These are phyloP conservation scores for Kryptolebias ocellatus DNA, from an alignment of 2,797 vertebrate genomes.

Conservation along the genomic window DNA sequence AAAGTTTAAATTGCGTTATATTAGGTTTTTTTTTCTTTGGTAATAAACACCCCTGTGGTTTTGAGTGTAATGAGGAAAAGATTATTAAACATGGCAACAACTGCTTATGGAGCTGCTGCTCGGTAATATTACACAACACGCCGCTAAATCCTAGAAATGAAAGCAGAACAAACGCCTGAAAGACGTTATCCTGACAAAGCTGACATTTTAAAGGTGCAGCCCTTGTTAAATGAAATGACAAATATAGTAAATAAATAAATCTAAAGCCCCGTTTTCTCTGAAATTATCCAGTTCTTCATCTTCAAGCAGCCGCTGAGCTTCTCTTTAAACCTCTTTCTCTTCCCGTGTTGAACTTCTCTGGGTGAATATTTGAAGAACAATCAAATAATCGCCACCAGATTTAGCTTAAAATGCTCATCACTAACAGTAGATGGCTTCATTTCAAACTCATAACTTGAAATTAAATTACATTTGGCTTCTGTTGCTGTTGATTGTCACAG, in stretches of 20 bases:
- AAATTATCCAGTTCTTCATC: too few species aligned
- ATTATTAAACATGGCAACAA: slow-evolving; percentile 37
- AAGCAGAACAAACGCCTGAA: not conserved
- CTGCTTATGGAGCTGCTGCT: slow-evolving; percentile 34
- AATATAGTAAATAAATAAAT: not conserved
- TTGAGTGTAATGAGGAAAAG: slow-evolving; percentile 48
- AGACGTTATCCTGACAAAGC: not conserved
- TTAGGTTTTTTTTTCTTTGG: slow-evolving; percentile 6
- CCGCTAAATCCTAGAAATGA: slow-evolving; percentile 11
- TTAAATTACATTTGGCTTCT: slow-evolving; percentile 3
- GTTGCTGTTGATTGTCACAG: slow-evolving; percentile 16
- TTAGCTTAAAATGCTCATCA: too few species aligned
- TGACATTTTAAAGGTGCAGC: slow-evolving; percentile 25
- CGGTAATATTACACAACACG: slow-evolving; percentile 18
- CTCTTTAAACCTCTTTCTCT: too few species aligned
- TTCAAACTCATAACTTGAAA: slow-evolving; percentile 2
- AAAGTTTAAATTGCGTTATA: slow-evolving; percentile 8
- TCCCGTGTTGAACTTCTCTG: too few species aligned
- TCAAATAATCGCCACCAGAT: too few species aligned
- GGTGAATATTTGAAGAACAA: too few species aligned
- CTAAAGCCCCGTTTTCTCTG: not conserved
- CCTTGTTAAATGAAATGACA: not conserved
- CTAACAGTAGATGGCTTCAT: not conserved
- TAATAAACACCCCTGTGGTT: slow-evolving; percentile 45
- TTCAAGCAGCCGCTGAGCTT: too few species aligned